Base-by-base conservation (phyloP, 2,113 vertebrate genomes). In the Aspiorhynchus laticeps region DNA sequence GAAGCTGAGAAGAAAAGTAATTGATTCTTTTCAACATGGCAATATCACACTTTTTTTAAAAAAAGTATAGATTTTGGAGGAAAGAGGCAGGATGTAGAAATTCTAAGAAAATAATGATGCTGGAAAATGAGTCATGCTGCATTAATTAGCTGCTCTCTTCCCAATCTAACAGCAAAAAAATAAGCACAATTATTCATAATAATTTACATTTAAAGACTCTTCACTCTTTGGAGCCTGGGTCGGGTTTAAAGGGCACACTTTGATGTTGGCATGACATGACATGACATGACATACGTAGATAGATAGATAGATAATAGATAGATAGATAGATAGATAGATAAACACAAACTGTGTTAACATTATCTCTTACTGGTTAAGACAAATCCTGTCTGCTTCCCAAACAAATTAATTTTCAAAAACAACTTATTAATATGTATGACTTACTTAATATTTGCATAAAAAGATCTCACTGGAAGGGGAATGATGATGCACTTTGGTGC, bases 391-490 rank as follows among this genome's bases (percentile, higher is more conserved):
- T 69, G 56, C 46, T 59, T 80, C 21, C 69, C n/a, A 21, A 85
- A 19, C 63, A 79, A 76, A 84, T 75, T 53, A 41, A 56, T 65
- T 46, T 61, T 65, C 8, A 46, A 79, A 46, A 86, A 75, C 74
- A 51, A 43, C 43, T 43, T 73, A 88, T 74, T 61, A 85, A 80
- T 80, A 85, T 88, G 87, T 77, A 85, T 85, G 87, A 76, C 33
- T 65, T 61, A 69, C 48, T 82, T 56, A 77, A 80, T 63, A 63
- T 41, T 56, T 43, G n/a, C 56, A 65, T 43, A 26, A 38, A 41
- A 59, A 41, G 11, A 63, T 65, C 7, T 9, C 24, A 1, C 11
- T 24, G 2, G 7, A 10, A 38, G 19, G 28, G 24, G 12, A 61
- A 41, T 41, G 28, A 38, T 61, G 43, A 6, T 61, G 24, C 26